Conservation (phyloP, 2,113 vertebrate genomes). For the Siphamia tubifer region DNA sequence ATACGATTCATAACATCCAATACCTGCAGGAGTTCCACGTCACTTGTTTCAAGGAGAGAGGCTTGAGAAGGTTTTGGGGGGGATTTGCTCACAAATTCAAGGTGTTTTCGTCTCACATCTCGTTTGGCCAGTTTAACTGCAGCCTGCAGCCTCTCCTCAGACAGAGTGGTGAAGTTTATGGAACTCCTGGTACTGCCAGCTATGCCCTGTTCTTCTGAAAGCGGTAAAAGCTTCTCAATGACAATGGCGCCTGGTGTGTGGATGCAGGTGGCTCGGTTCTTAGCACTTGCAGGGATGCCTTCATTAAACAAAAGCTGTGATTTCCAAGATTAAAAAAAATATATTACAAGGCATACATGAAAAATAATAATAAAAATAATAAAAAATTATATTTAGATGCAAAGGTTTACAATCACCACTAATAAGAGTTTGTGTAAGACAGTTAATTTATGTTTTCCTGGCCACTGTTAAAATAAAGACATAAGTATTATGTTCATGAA, state of each 20-base stretch:
- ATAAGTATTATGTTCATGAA: too few relatives aligned
- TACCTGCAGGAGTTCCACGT: slow-evolving; percentile 47
- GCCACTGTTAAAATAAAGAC: too few relatives aligned
- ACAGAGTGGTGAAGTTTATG: slow-evolving; percentile 84
- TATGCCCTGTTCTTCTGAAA: slow-evolving; percentile 19
- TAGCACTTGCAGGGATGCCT: slow-evolving; percentile 70
- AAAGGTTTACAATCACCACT: too few relatives aligned
- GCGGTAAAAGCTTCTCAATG: slow-evolving; percentile 86
- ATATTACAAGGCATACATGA: not conserved
- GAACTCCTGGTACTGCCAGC: slow-evolving; percentile 67
- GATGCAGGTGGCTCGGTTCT: slow-evolving; percentile 82
- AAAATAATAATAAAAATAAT: too few relatives aligned
- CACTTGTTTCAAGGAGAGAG: slow-evolving; percentile 28
- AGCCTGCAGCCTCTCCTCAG: slow-evolving; percentile 87
- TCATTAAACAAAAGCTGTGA: slow-evolving; percentile 88
- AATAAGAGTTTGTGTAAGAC: too few relatives aligned
- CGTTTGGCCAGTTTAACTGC: slow-evolving; percentile 88
- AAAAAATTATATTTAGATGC: too few relatives aligned
- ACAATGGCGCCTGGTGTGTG: slow-evolving; percentile 82
- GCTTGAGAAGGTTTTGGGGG: slow-evolving; percentile 11
- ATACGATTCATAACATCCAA: not conserved
- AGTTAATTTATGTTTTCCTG: too few relatives aligned
- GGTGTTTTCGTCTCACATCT: slow-evolving; percentile 82
- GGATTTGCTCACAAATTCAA: slow-evolving; percentile 56
- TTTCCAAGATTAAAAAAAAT: not conserved